Evolutionary conservation across 2,888 invertebrate genomes (phyloP).

Genomic region (Pegoplata infirma): DNA sequence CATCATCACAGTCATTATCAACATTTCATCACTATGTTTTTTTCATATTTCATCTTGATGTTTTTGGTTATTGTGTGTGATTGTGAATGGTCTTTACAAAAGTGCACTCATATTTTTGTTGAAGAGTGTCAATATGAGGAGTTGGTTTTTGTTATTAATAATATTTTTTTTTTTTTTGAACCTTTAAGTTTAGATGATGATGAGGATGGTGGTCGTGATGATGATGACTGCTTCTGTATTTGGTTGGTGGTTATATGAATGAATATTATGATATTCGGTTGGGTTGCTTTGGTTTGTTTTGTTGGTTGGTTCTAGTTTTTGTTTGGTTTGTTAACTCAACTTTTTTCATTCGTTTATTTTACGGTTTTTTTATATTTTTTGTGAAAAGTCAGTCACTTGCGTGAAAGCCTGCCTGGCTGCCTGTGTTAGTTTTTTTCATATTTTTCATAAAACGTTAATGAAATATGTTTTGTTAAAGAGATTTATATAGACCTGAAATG

Average conservation of each 20-base stretch:
- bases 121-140: conserved; percentile 59
- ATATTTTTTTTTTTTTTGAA: conserved; percentile 17
- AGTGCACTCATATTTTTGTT: conserved; percentile 56
- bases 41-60: conserved; percentile 15
- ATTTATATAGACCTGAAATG: not conserved
- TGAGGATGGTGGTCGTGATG: not conserved
- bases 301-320: conserved; percentile 38
- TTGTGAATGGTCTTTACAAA: conserved; percentile 36
- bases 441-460: conserved; percentile 52
- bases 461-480: conserved; percentile 44
- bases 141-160: conserved; percentile 15
- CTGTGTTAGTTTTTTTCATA: conserved; percentile 42
- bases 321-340: conserved; percentile 46
- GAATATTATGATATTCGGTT: conserved; percentile 19
- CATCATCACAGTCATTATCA: conserved; percentile 20
- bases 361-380: conserved; percentile 11
- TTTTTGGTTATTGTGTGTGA: conserved; percentile 24
- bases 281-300: conserved; percentile 33
- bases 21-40: conserved; percentile 25
- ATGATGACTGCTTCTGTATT: conserved; percentile 8
- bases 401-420: conserved; percentile 34
- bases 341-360: conserved; percentile 33
- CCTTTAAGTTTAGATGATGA: conserved; percentile 10
- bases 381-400: conserved; percentile 52
- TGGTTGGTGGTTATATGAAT: conserved; percentile 5